Base-by-base conservation (phyloP, 1,140 invertebrate genomes). In the Limonius californicus region DNA sequence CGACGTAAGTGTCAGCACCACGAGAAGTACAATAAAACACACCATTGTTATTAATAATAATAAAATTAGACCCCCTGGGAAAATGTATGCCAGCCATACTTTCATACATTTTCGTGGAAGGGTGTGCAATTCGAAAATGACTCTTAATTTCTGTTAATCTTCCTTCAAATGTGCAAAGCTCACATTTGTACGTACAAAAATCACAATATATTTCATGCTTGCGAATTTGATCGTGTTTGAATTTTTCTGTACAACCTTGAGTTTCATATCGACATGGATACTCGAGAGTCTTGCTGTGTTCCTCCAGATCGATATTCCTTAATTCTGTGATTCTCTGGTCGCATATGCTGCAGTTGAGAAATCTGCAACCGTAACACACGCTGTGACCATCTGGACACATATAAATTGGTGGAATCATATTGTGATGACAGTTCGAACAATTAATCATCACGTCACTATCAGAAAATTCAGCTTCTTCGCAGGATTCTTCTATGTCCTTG, bases 61-160 rank as follows among this genome's bases (percentile, higher is more conserved):
- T n/a, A 56, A 72, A 74, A 21, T 70, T 67, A 6, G 64, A 62
- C 54, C 65, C 43, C 53, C 64, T 72, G 11, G 67, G 66, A 53
- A 74, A 73, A 35, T 30, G 18, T 4, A 63, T 47, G 11, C 57
- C 62, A 18, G 62, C 61, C 11, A 65, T 66, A 0, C 60, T 53
- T 18, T 70, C 63, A n/a, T 64, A 42, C 0, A 73, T 57, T 64
- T 70, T 72, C 3, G 63, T 59, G 9, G 70, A 73, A 7, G 68
- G 64, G 43, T 74, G 72, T 9, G 69, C 64, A 0, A 73, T 55
- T 35, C 66, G 69, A 15, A 73, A 60, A 61, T 74, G 72, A 8
- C 54, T 43, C 11, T 56, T 8, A 42, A 73, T 64, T 7, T 63
- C 18, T n/a, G 63, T 57, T 35, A 65, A 70, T 57, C 57, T 59